These are phyloP conservation scores for Chrysodeixis includens DNA, from an alignment of 2,888 invertebrate genomes.

Conservation along the genomic window DNA sequence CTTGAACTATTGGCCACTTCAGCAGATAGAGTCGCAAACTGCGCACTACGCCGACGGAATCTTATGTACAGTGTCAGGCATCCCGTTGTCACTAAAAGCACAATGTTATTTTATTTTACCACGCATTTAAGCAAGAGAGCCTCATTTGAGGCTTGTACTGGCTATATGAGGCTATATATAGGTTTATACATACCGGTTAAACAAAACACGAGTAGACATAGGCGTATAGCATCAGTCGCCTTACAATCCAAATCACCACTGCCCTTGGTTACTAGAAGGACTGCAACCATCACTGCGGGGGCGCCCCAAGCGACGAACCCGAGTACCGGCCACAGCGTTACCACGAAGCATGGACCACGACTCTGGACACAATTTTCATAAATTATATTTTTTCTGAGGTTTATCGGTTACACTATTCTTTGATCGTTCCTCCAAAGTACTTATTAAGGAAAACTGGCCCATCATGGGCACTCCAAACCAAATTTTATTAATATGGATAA, in stretches of 20 bases:
- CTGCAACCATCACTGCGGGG: slow-evolving; percentile 91
- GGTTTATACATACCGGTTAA: slow-evolving; percentile 91
- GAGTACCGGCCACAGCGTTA: slow-evolving; percentile 93
- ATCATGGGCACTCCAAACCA: too few relatives aligned
- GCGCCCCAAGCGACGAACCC: slow-evolving; percentile 90
- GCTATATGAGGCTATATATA: too few relatives aligned
- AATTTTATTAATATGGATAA: too few relatives aligned
- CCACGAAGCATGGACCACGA: slow-evolving; percentile 94
- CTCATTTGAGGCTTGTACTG: too few relatives aligned
- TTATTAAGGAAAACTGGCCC: too few relatives aligned
- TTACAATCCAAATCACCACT: slow-evolving; percentile 94
- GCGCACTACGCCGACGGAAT: slow-evolving; percentile 92
- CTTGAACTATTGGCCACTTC: slow-evolving; percentile 78
- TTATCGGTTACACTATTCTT: too few relatives aligned
- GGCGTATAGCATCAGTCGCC: slow-evolving; percentile 93
- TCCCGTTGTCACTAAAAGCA: slow-evolving; percentile 92
- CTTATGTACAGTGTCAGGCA: slow-evolving; percentile 95
- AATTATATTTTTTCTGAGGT: background rate
- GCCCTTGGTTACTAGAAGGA: slow-evolving; percentile 91
- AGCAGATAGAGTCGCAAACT: slow-evolving; percentile 90
- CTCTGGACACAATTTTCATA: slow-evolving; percentile 85
- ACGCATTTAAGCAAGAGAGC: too few relatives aligned
- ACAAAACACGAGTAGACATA: slow-evolving; percentile 93
- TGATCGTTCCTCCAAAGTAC: too few relatives aligned
- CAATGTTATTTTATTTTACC: slow-evolving; percentile 22